Percentiles rank a stretch among this genome's conserved stretches.
Evolutionary conservation across 2,888 invertebrate genomes (phyloP).

Genomic region (Pachydiplax longipennis): DNA sequence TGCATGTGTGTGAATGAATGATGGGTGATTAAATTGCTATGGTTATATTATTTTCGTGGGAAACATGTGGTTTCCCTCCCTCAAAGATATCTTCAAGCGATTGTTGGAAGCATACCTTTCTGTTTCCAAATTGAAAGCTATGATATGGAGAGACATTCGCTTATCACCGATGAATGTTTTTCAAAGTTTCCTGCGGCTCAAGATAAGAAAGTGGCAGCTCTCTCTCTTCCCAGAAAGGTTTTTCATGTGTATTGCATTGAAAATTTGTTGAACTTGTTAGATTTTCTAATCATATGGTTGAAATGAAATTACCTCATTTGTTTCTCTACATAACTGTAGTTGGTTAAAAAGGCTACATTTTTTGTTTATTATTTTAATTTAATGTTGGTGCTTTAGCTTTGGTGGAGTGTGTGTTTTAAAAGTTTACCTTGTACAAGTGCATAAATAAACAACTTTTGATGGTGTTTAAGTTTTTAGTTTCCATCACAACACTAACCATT

Average conservation of each 20-base stretch:
- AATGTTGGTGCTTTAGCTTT: slow-evolving; percentile 43
- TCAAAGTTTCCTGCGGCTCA: not conserved
- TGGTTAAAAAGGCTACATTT: not conserved
- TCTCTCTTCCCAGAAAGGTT: not conserved
- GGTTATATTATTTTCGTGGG: not conserved
- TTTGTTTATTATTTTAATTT: slow-evolving; percentile 30
- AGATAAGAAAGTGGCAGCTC: not conserved
- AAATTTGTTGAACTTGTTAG: slow-evolving; percentile 34
- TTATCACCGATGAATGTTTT: not conserved
- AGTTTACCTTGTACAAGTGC: not conserved
- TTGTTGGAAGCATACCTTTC: not conserved
- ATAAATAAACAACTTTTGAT: slow-evolving; percentile 35
- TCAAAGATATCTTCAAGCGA: not conserved
- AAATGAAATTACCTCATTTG: slow-evolving; percentile 25
- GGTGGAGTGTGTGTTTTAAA: slow-evolving; percentile 32
- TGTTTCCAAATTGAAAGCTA: not conserved
- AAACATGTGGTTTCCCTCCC: not conserved
- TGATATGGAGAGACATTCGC: not conserved
- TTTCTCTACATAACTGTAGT: slow-evolving; percentile 11
- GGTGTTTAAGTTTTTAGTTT: not conserved
- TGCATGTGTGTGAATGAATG: not conserved
- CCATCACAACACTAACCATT: too few species aligned
- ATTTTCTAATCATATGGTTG: slow-evolving; percentile 32
- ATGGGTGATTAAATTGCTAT: not conserved
- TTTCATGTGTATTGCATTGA: not conserved